Conservation (phyloP, 92 coral and sea anemone species). For the Nematostella vectensis region DNA sequence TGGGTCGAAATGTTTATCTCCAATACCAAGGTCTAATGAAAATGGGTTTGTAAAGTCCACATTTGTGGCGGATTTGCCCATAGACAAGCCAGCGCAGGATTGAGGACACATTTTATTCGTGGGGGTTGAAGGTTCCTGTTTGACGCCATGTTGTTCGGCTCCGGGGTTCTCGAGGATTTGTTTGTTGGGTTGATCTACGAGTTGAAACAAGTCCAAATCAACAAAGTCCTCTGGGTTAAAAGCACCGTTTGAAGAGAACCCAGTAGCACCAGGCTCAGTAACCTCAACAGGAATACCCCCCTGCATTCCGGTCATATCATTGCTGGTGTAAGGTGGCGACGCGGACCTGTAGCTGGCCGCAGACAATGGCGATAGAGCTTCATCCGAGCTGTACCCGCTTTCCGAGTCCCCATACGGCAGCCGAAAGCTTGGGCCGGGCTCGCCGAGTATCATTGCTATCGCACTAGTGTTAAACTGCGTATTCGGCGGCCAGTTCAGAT, state of each 20-base stretch:
- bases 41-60: constrained; percentile 7
- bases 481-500: constrained; percentile 45
- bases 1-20: constrained; percentile 46
- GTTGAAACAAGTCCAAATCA: constrained; percentile 26
- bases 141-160: constrained; percentile 1
- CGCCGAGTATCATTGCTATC: constrained; percentile 49
- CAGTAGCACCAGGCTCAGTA: constrained; percentile 57
- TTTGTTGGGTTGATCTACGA: constrained; percentile 29
- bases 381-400: constrained; percentile 82
- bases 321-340: constrained; percentile 25
- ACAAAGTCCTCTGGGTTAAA: constrained; percentile 45
- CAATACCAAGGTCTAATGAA: constrained; percentile 26
- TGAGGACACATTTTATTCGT: constrained; percentile 9
- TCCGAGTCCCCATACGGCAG: constrained; percentile 43
- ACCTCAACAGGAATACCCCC: constrained; percentile 8
- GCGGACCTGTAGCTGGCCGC: constrained; percentile 40
- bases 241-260: constrained; percentile 38
- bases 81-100: neutral
- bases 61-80: constrained; percentile 11
- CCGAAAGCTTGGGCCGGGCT: constrained; percentile 6
- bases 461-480: constrained; percentile 38
- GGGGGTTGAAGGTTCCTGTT: constrained; percentile 11
- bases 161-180: constrained; percentile 14
- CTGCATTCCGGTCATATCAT: neutral
- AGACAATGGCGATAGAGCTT: constrained; percentile 45